Percentiles rank a stretch among this genome's conserved stretches.
Conservation (phyloP, 1,140 invertebrate species). For the Epicauta chinensis region DNA sequence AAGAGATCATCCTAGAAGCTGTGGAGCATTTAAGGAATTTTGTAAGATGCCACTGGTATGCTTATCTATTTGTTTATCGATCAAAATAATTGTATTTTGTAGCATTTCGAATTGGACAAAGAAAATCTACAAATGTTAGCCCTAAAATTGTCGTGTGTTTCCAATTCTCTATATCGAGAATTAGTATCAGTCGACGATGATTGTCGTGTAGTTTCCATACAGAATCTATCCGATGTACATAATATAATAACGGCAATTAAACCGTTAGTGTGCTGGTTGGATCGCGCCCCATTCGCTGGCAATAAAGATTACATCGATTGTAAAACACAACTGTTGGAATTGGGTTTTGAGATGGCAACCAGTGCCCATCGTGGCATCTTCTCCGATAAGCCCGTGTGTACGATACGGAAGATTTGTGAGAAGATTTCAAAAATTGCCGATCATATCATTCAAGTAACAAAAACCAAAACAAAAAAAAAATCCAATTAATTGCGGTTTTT, state of each 20-base stretch:
- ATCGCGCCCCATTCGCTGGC: conserved; percentile 65
- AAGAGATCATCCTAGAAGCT: conserved; percentile 86
- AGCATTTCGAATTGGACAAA: conserved; percentile 85
- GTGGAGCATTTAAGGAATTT: conserved; percentile 83
- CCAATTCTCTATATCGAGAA: conserved; percentile 72
- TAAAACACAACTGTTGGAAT: conserved; percentile 64
- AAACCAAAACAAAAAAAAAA: not conserved
- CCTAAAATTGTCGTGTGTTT: conserved; percentile 74
- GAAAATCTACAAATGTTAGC: conserved; percentile 88
- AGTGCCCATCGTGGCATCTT: conserved; percentile 81
- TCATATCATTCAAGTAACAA: conserved; percentile 67
- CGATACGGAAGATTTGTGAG: conserved; percentile 63
- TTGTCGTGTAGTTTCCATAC: conserved; percentile 66
- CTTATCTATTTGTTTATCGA: not conserved
- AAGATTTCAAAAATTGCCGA: conserved; percentile 73
- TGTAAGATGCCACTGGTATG: too few relatives aligned
- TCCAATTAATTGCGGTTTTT: conserved; percentile 9
- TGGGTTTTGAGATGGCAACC: conserved; percentile 79
- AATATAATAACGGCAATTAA: conserved; percentile 78
- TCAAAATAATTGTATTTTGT: conserved; percentile 33
- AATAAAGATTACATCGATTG: conserved; percentile 61
- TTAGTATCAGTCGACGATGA: conserved; percentile 54
- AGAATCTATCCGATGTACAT: conserved; percentile 76
- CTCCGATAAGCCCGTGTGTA: conserved; percentile 69
- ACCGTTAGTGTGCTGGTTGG: conserved; percentile 80